These are phyloP conservation scores for Brachionus asplanchnoidis DNA, from an alignment of 1,140 invertebrate species.

Conservation along the genomic window DNA sequence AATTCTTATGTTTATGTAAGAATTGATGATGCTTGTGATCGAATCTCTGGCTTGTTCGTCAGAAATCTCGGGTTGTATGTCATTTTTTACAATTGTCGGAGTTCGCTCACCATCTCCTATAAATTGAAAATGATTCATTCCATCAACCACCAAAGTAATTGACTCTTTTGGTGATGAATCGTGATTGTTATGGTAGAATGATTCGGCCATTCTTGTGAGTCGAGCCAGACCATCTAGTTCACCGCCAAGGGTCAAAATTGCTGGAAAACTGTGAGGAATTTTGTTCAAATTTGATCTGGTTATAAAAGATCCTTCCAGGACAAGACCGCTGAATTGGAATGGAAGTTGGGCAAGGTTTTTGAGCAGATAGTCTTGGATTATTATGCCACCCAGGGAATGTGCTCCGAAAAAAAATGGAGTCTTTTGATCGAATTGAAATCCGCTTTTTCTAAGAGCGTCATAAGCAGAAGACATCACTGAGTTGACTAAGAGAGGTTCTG, in stretches of 20 bases:
- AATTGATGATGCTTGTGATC: not conserved
- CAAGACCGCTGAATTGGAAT: slow-evolving; percentile 25
- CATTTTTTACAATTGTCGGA: slow-evolving; percentile 4
- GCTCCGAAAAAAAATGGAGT: slow-evolving; percentile 24
- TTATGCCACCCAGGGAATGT: slow-evolving; percentile 32
- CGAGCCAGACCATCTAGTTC: slow-evolving; percentile 41
- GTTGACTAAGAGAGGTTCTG: not conserved
- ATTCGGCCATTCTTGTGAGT: slow-evolving; percentile 16
- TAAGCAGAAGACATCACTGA: not conserved
- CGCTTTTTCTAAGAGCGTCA: not conserved
- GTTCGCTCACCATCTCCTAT: not conserved
- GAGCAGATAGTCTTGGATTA: not conserved
- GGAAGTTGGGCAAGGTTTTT: not conserved
- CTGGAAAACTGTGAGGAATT: not conserved
- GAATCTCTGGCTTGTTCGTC: not conserved
- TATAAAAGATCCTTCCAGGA: slow-evolving; percentile 25
- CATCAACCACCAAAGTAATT: not conserved
- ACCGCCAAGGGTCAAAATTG: not conserved
- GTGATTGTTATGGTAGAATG: not conserved
- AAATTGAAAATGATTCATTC: slow-evolving; percentile 41
- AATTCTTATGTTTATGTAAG: not conserved
- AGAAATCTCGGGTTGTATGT: slow-evolving; percentile 18
- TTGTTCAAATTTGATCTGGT: not conserved
- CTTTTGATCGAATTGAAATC: not conserved
- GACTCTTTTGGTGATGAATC: not conserved